Evolutionary conservation across 2,113 vertebrate species (phyloP).

Genomic region (Rostratula benghalensis): DNA sequence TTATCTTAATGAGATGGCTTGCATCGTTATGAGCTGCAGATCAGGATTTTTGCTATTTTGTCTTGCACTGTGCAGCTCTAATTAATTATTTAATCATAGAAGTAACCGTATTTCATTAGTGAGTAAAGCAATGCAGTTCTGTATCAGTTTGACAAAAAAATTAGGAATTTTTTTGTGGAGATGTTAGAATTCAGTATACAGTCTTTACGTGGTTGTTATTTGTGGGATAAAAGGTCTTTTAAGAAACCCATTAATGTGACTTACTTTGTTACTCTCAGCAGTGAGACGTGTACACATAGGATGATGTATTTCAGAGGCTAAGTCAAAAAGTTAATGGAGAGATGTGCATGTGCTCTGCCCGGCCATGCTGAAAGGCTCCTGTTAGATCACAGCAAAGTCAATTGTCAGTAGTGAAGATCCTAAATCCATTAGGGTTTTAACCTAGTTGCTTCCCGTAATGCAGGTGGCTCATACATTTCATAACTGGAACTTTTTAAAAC

Average conservation of each 20-base stretch:
- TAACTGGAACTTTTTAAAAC: background rate
- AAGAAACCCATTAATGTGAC: background rate
- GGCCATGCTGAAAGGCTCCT: background rate
- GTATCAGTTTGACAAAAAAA: background rate
- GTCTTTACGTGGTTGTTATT: background rate
- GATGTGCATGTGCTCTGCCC: background rate
- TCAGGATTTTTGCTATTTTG: background rate
- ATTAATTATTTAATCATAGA: constrained; percentile 15
- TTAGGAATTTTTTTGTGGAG: background rate
- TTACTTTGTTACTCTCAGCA: background rate
- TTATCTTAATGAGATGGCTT: constrained; percentile 27
- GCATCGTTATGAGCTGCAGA: background rate
- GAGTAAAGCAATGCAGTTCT: background rate
- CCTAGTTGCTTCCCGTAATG: background rate
- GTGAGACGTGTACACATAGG: background rate
- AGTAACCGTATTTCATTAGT: background rate
- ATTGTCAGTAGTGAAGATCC: background rate
- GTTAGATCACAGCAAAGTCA: background rate
- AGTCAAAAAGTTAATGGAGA: background rate
- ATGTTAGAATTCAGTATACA: background rate
- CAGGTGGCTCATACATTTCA: background rate
- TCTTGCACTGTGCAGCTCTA: background rate
- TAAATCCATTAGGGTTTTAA: background rate
- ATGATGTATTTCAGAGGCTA: background rate
- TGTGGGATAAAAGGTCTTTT: background rate